Conservation (phyloP, 2,113 vertebrate genomes). For the Alethe castanea region DNA sequence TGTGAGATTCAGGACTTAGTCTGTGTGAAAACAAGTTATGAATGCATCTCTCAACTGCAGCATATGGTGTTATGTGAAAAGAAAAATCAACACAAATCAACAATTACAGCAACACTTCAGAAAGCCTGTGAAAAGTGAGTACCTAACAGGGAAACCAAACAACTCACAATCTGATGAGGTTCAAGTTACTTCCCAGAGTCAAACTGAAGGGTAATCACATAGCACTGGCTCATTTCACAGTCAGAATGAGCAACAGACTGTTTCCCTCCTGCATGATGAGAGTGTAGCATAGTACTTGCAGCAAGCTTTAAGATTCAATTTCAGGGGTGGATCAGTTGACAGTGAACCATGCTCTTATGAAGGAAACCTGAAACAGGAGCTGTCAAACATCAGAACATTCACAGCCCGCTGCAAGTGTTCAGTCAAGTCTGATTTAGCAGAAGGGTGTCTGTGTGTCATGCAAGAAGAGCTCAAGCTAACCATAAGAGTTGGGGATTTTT, state of each 20-base stretch:
- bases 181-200: constrained; percentile 53
- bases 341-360: constrained; percentile 14
- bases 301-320: constrained; percentile 62
- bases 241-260: constrained; percentile 46
- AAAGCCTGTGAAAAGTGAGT: constrained; percentile 16
- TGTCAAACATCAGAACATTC: constrained; percentile 41
- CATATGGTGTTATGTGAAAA: constrained; percentile 47
- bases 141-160: constrained; percentile 23
- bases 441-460: background rate
- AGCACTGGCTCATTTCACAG: constrained; percentile 61
- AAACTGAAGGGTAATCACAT: constrained; percentile 52
- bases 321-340: constrained; percentile 20
- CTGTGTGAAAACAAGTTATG: constrained; percentile 42
- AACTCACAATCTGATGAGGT: constrained; percentile 15
- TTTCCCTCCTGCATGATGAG: background rate
- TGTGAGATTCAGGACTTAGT: constrained; percentile 11
- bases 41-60: constrained; percentile 26
- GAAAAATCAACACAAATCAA: constrained; percentile 59
- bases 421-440: constrained; percentile 27
- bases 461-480: background rate
- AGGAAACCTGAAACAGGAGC: constrained; percentile 33
- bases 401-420: constrained; percentile 36
- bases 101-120: constrained; percentile 62
- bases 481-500: background rate
- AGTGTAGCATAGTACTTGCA: constrained; percentile 37